Evolutionary conservation across 2,888 invertebrate genomes (phyloP).

Genomic region (Chydorus sphaericus): DNA sequence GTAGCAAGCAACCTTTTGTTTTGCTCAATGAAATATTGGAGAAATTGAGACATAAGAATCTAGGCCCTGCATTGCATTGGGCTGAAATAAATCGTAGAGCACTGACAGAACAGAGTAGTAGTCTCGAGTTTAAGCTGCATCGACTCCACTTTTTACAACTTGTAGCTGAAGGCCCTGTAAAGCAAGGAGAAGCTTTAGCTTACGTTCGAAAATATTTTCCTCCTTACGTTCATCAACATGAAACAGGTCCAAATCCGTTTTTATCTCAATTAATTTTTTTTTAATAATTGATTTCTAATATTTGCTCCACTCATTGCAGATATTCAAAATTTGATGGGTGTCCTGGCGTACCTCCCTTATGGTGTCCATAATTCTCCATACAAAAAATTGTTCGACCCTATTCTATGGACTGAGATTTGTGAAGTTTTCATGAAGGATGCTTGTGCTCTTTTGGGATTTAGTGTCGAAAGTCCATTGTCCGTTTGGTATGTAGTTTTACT

Average conservation of each 20-base stretch:
- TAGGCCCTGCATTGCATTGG: slow-evolving; percentile 79
- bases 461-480: slow-evolving; percentile 74
- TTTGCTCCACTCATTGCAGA: slow-evolving; percentile 34
- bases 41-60: slow-evolving; percentile 61
- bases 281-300: not conserved
- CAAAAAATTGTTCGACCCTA: slow-evolving; percentile 52
- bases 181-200: slow-evolving; percentile 66
- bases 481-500: slow-evolving; percentile 45
- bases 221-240: slow-evolving; percentile 58
- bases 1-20: slow-evolving; percentile 57
- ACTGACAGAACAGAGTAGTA: slow-evolving; percentile 42
- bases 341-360: slow-evolving; percentile 58
- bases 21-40: slow-evolving; percentile 79
- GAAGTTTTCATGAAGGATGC: slow-evolving; percentile 87
- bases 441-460: slow-evolving; percentile 75
- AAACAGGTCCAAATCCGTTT: slow-evolving; percentile 41
- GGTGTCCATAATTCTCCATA: slow-evolving; percentile 70
- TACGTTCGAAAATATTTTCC: slow-evolving; percentile 77
- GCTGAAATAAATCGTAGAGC: slow-evolving; percentile 56
- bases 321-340: slow-evolving; percentile 73
- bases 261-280: slow-evolving; percentile 6
- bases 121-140: slow-evolving; percentile 67
- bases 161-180: slow-evolving; percentile 44
- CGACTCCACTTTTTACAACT: slow-evolving; percentile 62
- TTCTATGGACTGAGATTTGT: slow-evolving; percentile 69